phyloP scores from a whole-genome alignment of 1,140 invertebrate genomes.

The Dufourea novaeangliae region DNA sequence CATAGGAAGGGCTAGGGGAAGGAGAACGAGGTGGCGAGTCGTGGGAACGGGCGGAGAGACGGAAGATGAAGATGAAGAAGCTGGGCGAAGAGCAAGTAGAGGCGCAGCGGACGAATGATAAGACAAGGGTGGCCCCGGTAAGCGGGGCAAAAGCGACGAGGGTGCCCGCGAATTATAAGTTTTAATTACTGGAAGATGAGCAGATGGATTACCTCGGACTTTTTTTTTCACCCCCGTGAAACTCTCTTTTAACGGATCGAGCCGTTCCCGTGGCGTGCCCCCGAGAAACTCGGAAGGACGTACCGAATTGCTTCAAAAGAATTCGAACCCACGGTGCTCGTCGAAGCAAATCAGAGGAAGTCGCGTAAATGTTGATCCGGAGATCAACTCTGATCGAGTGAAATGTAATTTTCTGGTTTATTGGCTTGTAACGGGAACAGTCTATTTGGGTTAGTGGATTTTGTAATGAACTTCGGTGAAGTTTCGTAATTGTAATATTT shows the following conservation, averaged over 20 bases:
- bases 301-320: not conserved
- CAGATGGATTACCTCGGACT: constrained; percentile 71
- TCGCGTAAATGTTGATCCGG: no score
- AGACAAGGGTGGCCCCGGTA: constrained; percentile 34
- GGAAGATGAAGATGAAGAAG: constrained; percentile 49
- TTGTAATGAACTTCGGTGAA: not conserved
- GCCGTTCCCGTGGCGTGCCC: not conserved
- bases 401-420: constrained; percentile 8
- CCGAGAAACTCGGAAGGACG: constrained; percentile 36
- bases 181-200: constrained; percentile 76
- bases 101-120: constrained; percentile 26
- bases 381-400: not conserved
- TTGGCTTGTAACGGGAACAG: not conserved
- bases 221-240: constrained; percentile 57
- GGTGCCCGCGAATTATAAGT: constrained; percentile 73
- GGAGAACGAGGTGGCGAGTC: constrained; percentile 16
- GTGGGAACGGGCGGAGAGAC: constrained; percentile 33
- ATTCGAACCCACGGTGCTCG: not conserved
- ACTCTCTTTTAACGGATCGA: constrained; percentile 60
- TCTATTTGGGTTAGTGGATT: no score
- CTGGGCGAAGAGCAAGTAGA: constrained; percentile 35
- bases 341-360: not conserved
- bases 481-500: not conserved
- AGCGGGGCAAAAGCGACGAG: constrained; percentile 8
- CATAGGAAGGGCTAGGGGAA: not conserved